Evolutionary conservation across 2,113 vertebrate genomes (phyloP).

Genomic region (Phyllostomus hastatus): DNA sequence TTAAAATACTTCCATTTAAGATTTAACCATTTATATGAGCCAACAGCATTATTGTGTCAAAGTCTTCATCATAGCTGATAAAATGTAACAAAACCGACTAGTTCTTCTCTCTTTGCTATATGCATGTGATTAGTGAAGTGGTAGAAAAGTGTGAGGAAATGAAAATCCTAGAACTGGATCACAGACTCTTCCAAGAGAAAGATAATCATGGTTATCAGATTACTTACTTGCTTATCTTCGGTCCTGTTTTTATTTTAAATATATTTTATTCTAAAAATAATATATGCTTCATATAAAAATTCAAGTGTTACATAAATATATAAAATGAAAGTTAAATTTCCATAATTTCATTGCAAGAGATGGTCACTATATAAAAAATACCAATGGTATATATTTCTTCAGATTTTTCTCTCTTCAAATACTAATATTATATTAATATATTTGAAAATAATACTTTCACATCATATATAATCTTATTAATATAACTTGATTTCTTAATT

Average conservation of each 20-base stretch:
- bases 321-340: neutral
- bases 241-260: conserved; percentile 8
- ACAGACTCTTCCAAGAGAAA: neutral
- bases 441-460: neutral
- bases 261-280: conserved; percentile 31
- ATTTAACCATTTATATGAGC: neutral
- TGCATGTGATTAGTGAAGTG: neutral
- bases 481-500: neutral
- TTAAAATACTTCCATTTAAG: neutral
- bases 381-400: neutral
- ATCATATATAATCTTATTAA: neutral
- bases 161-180: neutral
- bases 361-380: neutral
- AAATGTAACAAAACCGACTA: neutral
- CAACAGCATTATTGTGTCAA: neutral
- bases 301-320: neutral
- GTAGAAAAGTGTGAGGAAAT: neutral
- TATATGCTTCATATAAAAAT: neutral
- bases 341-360: neutral
- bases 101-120: neutral
- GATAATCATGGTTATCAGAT: neutral
- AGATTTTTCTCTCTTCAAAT: neutral
- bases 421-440: neutral
- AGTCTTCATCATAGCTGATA: neutral
- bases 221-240: neutral